phyloP scores from a whole-genome alignment of 2,888 invertebrate genomes.

The Heliconius erato region DNA sequence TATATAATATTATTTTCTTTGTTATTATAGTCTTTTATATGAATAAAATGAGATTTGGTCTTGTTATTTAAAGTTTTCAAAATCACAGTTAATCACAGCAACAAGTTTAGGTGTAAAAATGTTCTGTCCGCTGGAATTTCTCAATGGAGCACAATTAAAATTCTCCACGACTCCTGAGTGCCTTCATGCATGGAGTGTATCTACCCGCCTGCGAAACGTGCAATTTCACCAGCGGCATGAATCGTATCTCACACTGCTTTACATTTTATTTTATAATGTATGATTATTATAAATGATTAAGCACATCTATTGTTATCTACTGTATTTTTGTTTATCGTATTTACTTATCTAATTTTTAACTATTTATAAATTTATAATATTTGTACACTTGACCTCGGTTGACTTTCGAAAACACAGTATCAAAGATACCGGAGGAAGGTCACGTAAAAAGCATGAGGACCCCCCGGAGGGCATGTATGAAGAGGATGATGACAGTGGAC shows the following conservation, averaged over 20 bases:
- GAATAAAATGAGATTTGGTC: no score
- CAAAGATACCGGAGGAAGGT: no score
- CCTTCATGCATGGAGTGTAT: conserved; percentile 70
- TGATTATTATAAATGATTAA: conserved; percentile 58
- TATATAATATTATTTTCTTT: background rate
- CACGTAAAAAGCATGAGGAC: no score
- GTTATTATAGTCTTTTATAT: background rate
- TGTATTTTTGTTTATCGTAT: background rate
- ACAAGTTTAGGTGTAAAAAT: conserved; percentile 79
- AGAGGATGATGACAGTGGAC: no score
- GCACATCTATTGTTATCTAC: background rate
- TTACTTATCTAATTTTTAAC: background rate
- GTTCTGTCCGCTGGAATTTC: conserved; percentile 70
- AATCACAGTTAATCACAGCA: conserved; percentile 69
- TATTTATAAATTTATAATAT: no score
- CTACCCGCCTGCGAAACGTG: conserved; percentile 64
- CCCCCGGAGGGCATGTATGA: no score
- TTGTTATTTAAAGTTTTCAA: conserved; percentile 45
- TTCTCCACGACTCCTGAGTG: conserved; percentile 71
- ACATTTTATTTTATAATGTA: conserved; percentile 65
- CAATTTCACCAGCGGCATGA: conserved; percentile 74
- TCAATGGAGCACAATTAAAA: conserved; percentile 83
- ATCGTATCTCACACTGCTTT: conserved; percentile 74
- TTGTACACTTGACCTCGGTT: no score
- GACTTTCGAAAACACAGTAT: no score